These are phyloP conservation scores for Siderastrea siderea DNA, from an alignment of 92 coral and sea anemone genomes.

Conservation along the genomic window DNA sequence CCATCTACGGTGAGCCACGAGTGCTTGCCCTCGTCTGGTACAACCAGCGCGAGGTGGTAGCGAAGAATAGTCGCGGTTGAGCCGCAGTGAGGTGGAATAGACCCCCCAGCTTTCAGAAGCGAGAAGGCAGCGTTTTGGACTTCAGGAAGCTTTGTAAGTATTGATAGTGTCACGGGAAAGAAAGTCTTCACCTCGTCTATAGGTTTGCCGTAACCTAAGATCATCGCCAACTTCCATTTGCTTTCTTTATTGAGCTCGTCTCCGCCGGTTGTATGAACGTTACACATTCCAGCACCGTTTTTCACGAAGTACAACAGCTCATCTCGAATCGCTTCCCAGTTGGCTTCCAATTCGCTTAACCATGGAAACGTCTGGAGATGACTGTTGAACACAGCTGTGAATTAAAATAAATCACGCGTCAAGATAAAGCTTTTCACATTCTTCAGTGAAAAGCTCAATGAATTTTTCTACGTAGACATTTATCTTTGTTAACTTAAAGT, in stretches of 20 bases:
- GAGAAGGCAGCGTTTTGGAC: slow-evolving; percentile 32
- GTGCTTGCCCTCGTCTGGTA: slow-evolving; percentile 14
- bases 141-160: slow-evolving; percentile 30
- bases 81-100: slow-evolving; percentile 22
- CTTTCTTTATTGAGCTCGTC: slow-evolving; percentile 30
- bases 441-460: not conserved
- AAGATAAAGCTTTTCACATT: not conserved
- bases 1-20: slow-evolving; percentile 28
- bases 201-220: slow-evolving; percentile 23
- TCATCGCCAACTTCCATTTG: slow-evolving; percentile 39
- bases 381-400: slow-evolving; percentile 9
- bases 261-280: slow-evolving; percentile 36
- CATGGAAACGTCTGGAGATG: slow-evolving; percentile 32
- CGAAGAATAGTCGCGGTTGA: slow-evolving; percentile 34
- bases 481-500: no score
- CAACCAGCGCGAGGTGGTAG: slow-evolving; percentile 29
- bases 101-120: slow-evolving; percentile 23
- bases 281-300: slow-evolving; percentile 25
- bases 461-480: no score
- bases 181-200: slow-evolving; percentile 3
- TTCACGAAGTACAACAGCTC: slow-evolving; percentile 19
- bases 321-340: slow-evolving; percentile 37
- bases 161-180: slow-evolving; percentile 20
- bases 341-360: slow-evolving; percentile 15
- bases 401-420: not conserved